A percentile compares a stretch with the other conserved stretches of the same genome.
These are phyloP conservation scores for Chamaedrilus cognettii DNA, from an alignment of 2,888 invertebrate genomes.

Conservation along the genomic window DNA sequence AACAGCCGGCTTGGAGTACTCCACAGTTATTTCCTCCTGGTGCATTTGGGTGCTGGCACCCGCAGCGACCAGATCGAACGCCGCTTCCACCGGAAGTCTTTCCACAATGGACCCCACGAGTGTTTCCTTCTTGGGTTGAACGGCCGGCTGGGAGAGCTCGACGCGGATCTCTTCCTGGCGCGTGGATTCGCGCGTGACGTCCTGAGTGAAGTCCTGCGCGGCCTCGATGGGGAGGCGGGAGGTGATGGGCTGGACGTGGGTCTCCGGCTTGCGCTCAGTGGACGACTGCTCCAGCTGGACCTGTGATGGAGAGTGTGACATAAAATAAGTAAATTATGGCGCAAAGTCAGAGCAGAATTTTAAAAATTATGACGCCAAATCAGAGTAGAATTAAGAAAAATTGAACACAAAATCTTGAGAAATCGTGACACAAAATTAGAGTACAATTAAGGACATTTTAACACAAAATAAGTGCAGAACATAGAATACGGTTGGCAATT, in stretches of 20 bases:
- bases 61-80: slow-evolving; percentile 4
- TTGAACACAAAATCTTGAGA: too few relatives aligned
- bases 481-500: too few relatives aligned
- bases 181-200: slow-evolving; percentile 18
- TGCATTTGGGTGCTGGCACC: slow-evolving; percentile 23
- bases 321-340: too few relatives aligned
- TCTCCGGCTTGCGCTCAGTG: slow-evolving; percentile 31
- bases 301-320: too few relatives aligned
- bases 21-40: slow-evolving; percentile 23
- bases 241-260: slow-evolving; percentile 6
- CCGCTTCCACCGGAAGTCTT: not conserved
- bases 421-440: too few relatives aligned
- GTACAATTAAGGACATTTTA: too few relatives aligned
- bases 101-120: slow-evolving; percentile 13
- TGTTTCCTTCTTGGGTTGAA: slow-evolving; percentile 18
- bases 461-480: too few relatives aligned
- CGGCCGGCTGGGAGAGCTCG: slow-evolving; percentile 14
- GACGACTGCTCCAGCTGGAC: slow-evolving; percentile 18
- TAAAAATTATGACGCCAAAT: too few relatives aligned
- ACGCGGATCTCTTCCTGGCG: slow-evolving; percentile 23
- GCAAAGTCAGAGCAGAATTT: too few relatives aligned
- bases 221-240: slow-evolving; percentile 3
- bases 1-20: slow-evolving; percentile 23
- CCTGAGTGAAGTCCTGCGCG: slow-evolving; percentile 5
- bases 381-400: too few relatives aligned